Evolutionary conservation across 2,113 vertebrate species (phyloP).

Genomic region (Salvelinus sp.): DNA sequence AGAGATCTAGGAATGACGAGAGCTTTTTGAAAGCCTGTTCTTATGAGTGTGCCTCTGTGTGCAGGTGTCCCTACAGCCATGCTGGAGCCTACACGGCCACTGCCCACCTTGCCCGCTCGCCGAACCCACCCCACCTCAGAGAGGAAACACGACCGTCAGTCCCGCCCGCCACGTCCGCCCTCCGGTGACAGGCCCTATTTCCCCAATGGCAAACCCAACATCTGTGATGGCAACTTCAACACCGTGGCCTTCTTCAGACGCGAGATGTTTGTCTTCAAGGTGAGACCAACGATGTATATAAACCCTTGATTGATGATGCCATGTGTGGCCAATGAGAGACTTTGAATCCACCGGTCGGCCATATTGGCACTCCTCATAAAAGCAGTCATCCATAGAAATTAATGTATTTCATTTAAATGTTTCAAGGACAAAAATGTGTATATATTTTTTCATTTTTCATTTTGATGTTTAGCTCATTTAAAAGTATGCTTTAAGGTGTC

Average conservation of each 20-base stretch:
- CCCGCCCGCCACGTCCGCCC: slow-evolving; percentile 84
- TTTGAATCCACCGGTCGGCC: too few species aligned
- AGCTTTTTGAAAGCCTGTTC: neutral
- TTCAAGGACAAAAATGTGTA: too few species aligned
- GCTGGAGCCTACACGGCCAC: slow-evolving; percentile 90
- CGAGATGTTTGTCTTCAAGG: slow-evolving; percentile 99
- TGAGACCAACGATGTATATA: slow-evolving; percentile 52
- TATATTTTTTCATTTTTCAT: too few species aligned
- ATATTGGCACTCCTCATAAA: too few species aligned
- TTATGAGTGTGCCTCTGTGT: slow-evolving; percentile 3
- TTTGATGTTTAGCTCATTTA: too few species aligned
- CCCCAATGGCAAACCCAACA: slow-evolving; percentile 90
- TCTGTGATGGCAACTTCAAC: slow-evolving; percentile 97
- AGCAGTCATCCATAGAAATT: too few species aligned
- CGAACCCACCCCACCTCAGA: slow-evolving; percentile 88
- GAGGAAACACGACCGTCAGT: slow-evolving; percentile 85
- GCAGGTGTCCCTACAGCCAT: slow-evolving; percentile 91
- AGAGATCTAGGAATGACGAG: too few species aligned
- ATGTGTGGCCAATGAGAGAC: too few species aligned
- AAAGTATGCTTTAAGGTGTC: too few species aligned
- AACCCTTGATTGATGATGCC: too few species aligned
- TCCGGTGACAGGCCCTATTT: slow-evolving; percentile 84
- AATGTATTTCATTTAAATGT: too few species aligned
- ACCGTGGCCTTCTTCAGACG: slow-evolving; percentile 95
- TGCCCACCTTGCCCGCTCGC: slow-evolving; percentile 89